These are phyloP conservation scores for Malthinus flaveolus DNA, from an alignment of 2,888 invertebrate genomes.

Conservation along the genomic window DNA sequence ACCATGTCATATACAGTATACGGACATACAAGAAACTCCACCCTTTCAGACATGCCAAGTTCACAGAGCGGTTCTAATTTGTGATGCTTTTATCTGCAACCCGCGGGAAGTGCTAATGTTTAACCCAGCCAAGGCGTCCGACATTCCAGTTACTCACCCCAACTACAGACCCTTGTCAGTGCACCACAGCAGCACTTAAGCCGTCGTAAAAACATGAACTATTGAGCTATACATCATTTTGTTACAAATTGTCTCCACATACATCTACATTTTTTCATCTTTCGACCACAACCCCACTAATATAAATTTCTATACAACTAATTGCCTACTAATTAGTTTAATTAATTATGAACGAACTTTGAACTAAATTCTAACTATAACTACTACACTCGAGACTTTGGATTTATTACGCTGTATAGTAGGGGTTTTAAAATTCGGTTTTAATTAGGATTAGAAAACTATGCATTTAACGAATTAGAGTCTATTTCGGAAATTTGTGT, in stretches of 20 bases:
- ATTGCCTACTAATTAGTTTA: not conserved
- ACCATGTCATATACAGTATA: constrained; percentile 23
- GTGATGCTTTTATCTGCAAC: constrained; percentile 52
- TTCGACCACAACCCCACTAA: not conserved
- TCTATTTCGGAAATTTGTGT: no score
- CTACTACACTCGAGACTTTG: no score
- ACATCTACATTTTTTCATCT: constrained; percentile 22
- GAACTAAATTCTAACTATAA: no score
- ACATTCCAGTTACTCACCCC: constrained; percentile 33
- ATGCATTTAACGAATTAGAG: no score
- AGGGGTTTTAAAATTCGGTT: no score
- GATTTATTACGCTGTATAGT: no score
- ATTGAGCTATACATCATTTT: constrained; percentile 46
- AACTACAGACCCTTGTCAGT: constrained; percentile 35
- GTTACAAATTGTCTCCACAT: constrained; percentile 38
- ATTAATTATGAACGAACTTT: no score
- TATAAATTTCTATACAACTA: not conserved
- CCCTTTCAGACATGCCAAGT: constrained; percentile 35
- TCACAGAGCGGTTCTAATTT: constrained; percentile 46
- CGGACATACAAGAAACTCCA: constrained; percentile 16
- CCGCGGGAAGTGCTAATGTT: constrained; percentile 51
- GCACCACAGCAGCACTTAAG: constrained; percentile 39
- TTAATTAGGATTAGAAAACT: no score
- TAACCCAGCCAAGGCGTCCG: constrained; percentile 42
- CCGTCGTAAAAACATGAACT: constrained; percentile 44